Conservation (phyloP, 2,797 vertebrate genomes). For the Pipistrellus pygmaeus region DNA sequence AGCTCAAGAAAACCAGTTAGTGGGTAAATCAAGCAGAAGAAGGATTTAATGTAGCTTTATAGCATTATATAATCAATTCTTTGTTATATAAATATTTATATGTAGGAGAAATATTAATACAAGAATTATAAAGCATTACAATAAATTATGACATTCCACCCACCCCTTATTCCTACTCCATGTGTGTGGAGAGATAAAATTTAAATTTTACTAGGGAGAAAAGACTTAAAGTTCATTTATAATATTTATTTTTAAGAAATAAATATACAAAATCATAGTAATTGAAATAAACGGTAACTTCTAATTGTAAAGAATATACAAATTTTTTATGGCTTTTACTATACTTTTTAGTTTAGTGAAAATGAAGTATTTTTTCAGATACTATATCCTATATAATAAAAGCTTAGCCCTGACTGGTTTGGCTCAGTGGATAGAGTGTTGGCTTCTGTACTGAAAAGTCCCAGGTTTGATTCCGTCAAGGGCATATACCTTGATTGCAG, state of each 20-base stretch:
- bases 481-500: too few species aligned
- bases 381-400: not conserved
- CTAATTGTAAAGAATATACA: not conserved
- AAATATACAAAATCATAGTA: not conserved
- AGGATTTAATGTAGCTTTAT: not conserved
- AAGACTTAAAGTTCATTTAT: not conserved
- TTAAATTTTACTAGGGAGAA: not conserved
- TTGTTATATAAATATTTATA: constrained; percentile 8
- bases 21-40: not conserved
- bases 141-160: not conserved
- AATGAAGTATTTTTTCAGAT: not conserved
- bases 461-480: too few species aligned
- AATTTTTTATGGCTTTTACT: not conserved
- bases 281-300: not conserved
- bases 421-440: too few species aligned
- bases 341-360: not conserved
- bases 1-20: not conserved
- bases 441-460: too few species aligned
- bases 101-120: not conserved
- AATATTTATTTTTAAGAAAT: constrained; percentile 15
- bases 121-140: not conserved
- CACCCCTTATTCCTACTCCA: not conserved
- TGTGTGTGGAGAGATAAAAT: not conserved
- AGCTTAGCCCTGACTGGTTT: too few species aligned
- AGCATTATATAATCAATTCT: not conserved